Evolutionary conservation across 2,888 invertebrate genomes (phyloP), one percentile per base, ranked within the genome.

Genomic region (Rotaria magnacalcarata): DNA sequence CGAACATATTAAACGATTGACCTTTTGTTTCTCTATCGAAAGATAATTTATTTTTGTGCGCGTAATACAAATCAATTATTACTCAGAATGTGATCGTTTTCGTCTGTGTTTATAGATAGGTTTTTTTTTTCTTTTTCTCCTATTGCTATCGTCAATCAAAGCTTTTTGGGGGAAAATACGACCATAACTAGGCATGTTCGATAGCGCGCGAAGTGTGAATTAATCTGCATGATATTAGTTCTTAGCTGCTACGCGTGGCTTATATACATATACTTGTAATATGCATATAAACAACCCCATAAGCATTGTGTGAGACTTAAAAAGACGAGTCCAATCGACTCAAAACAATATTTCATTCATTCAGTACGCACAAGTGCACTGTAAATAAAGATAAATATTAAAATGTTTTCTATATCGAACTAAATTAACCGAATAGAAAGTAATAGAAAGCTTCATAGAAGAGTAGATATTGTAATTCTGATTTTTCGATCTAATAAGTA

Each of bases 161-260:
- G 34, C 34, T 67, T 67, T 34, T 67, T 27, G 19, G 34, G 19
- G 34, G 19, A 54, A 54, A 54, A 54, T 2, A 11, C 1, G 19
- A 67, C 34, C 34, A 67, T 67, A 67, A 67, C 67, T 11, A 67
- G 34, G 67, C 67, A 67, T 67, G 34, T 27, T 67, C 34, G 34
- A 67, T 67, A 67, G 67, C 67, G 41, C 67, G 41, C 34, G 41
- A 67, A 67, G 67, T 34, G 67, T 67, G 67, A 67, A 67, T 67
- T 67, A 67, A 67, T 67, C 67, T 67, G 67, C 34, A 41, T 67
- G 34, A 67, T 67, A 67, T 67, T 67, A 67, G 34, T 67, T 67
- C 34, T 19, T 34, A 41, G 34, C 34, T 67, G 67, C 6, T 67
- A 19, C 34, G 34, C 34, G 34, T 67, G 67, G 16, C 19, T 3